Percentiles rank a stretch among this genome's conserved stretches.
phyloP scores from a whole-genome alignment of 2,797 vertebrate genomes.

The Lemur catta region DNA sequence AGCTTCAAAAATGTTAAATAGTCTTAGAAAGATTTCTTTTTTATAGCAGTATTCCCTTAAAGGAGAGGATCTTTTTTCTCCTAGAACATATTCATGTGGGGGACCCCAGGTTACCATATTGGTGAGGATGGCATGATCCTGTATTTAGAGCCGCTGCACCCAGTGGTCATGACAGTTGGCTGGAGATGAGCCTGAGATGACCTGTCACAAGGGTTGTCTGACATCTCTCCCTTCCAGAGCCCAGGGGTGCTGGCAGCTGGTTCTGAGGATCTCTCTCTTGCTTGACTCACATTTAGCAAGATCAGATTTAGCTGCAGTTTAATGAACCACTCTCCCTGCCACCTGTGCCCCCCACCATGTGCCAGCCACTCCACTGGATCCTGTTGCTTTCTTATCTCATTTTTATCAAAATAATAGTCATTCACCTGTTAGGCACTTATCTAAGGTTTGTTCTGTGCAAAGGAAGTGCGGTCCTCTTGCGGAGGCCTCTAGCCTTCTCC shows the following conservation, averaged over 20 bases:
- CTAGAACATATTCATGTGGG: background rate
- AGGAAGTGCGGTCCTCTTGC: background rate
- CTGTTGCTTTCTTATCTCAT: background rate
- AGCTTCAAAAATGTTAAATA: background rate
- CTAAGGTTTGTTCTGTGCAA: background rate
- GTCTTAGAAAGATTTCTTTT: background rate
- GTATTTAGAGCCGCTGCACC: background rate
- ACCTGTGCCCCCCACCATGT: too few species aligned
- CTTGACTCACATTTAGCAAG: background rate
- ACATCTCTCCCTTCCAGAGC: background rate
- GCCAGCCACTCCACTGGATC: background rate
- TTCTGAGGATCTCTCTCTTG: background rate
- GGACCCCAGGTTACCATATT: background rate
- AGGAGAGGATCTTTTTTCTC: background rate
- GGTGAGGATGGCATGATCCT: background rate
- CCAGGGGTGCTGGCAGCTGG: background rate
- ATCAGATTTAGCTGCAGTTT: background rate
- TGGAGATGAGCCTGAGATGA: background rate
- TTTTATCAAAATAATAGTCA: background rate
- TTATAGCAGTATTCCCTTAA: background rate
- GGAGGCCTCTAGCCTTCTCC: background rate
- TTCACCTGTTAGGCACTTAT: background rate
- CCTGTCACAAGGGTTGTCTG: background rate
- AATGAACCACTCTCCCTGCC: background rate
- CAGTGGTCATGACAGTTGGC: background rate